phyloP scores from a whole-genome alignment of 2,888 invertebrate genomes.

The Drymonia ruficornis region DNA sequence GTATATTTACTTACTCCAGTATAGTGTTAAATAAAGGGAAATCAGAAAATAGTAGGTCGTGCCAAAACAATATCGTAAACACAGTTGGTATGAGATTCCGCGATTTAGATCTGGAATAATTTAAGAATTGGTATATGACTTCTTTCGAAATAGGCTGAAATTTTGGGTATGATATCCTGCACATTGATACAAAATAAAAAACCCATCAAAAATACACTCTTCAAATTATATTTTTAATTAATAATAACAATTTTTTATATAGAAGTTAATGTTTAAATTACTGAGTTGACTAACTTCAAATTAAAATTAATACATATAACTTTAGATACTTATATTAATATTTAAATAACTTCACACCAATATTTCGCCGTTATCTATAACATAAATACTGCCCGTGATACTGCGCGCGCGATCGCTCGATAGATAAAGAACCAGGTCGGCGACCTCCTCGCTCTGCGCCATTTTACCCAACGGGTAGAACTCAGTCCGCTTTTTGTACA shows the following conservation, averaged over 20 bases:
- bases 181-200: no score
- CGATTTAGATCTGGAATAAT: background rate
- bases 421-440: conserved; percentile 94
- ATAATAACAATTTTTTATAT: no score
- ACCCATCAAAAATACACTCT: no score
- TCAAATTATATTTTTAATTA: no score
- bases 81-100: background rate
- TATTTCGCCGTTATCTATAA: conserved; percentile 77
- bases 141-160: no score
- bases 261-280: no score
- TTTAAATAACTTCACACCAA: conserved; percentile 47
- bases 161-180: no score
- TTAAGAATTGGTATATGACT: background rate
- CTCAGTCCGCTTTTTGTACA: conserved; percentile 90
- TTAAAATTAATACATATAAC: no score
- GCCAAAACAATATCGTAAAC: conserved; percentile 2
- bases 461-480: conserved; percentile 95
- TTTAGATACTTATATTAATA: background rate
- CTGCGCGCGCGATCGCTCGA: conserved; percentile 94
- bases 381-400: conserved; percentile 90
- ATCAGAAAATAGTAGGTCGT: conserved; percentile 34
- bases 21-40: conserved; percentile 35
- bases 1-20: conserved; percentile 31
- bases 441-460: conserved; percentile 93
- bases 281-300: no score